A percentile compares a stretch with the other conserved stretches of the same genome.
These are phyloP conservation scores for Carpatolechia fugitivella DNA, from an alignment of 2,888 invertebrate genomes.

Conservation along the genomic window DNA sequence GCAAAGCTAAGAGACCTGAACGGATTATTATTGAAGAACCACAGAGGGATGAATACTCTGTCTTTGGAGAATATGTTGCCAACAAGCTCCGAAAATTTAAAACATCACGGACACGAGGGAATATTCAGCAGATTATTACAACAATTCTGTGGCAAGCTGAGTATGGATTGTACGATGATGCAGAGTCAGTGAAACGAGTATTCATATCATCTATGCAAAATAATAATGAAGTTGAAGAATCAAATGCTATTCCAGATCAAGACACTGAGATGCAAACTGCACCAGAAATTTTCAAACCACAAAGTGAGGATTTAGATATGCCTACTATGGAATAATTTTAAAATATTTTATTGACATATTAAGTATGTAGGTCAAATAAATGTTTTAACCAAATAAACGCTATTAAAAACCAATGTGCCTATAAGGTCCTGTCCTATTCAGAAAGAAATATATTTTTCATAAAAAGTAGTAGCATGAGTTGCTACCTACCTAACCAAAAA, in stretches of 20 bases:
- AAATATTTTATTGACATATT: no score
- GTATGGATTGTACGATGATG: slow-evolving; percentile 63
- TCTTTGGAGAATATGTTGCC: slow-evolving; percentile 69
- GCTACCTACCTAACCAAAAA: no score
- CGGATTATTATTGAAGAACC: slow-evolving; percentile 37
- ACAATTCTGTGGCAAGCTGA: slow-evolving; percentile 72
- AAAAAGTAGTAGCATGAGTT: no score
- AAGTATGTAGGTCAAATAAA: no score
- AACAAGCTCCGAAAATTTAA: slow-evolving; percentile 65
- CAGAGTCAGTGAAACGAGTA: slow-evolving; percentile 61
- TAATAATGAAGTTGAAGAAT: not conserved
- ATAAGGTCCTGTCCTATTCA: no score
- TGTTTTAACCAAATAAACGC: no score
- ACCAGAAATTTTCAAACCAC: no score
- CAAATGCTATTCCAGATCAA: not conserved
- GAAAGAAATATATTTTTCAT: no score
- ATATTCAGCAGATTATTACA: slow-evolving; percentile 67
- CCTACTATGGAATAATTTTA: no score
- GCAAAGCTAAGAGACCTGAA: slow-evolving; percentile 19
- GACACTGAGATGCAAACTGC: not conserved
- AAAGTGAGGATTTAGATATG: no score
- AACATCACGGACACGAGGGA: slow-evolving; percentile 52
- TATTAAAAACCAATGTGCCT: no score
- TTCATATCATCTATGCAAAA: slow-evolving; percentile 31
- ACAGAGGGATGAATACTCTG: slow-evolving; percentile 57